Percentiles rank a stretch among this genome's conserved stretches.
Evolutionary conservation across 1,140 invertebrate genomes (phyloP).

Genomic region (Aphelinus atriplicis): DNA sequence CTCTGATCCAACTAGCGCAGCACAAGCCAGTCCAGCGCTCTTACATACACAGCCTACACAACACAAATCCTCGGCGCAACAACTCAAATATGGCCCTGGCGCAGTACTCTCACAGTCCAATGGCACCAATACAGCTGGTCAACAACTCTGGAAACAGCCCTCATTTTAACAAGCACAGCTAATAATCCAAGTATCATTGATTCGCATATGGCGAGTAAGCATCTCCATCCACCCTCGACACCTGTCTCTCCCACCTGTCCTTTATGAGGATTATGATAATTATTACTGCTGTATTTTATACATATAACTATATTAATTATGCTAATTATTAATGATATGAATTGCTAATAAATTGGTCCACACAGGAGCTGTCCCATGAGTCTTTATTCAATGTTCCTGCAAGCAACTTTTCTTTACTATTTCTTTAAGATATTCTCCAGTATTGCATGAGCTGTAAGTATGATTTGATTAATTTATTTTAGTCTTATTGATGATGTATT

Average conservation of each 20-base stretch:
- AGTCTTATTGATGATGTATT: background rate
- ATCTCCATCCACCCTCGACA: conserved; percentile 45
- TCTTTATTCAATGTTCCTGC: conserved; percentile 28
- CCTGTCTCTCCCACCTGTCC: conserved; percentile 24
- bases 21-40: conserved; percentile 91
- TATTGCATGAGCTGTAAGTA: background rate
- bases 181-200: conserved; percentile 45
- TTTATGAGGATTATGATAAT: conserved; percentile 49
- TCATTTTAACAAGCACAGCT: conserved; percentile 62
- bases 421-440: background rate
- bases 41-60: conserved; percentile 76
- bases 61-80: conserved; percentile 62
- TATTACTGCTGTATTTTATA: conserved; percentile 60
- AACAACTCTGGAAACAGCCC: conserved; percentile 61
- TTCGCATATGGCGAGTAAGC: conserved; percentile 32
- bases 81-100: conserved; percentile 52
- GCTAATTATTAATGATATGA: conserved; percentile 54
- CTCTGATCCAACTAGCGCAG: conserved; percentile 82
- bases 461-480: background rate
- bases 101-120: conserved; percentile 57
- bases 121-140: conserved; percentile 61
- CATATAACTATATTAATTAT: conserved; percentile 56
- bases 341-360: conserved; percentile 59
- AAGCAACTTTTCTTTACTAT: background rate
- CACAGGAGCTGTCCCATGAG: conserved; percentile 45